Evolutionary conservation across 2,797 vertebrate species (phyloP), one percentile per base, ranked within the genome.

Genomic region (Pyrocephalus nanus): DNA sequence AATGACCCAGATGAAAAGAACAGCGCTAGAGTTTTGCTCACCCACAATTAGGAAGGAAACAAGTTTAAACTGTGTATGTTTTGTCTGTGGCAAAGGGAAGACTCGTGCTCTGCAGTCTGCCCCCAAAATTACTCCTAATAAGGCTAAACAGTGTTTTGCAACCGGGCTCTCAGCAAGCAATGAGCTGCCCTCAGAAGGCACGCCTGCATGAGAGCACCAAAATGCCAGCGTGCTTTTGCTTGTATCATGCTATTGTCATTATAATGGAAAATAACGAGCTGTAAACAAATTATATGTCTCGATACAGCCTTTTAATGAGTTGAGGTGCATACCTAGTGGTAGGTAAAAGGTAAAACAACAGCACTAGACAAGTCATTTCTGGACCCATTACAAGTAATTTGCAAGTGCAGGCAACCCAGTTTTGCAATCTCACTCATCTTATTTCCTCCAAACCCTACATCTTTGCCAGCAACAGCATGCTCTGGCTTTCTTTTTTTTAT

Each of bases 341-440:
- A 94, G 94, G 93, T 86, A 88, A 96, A 95, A 95, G 91, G 94
- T 91, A 72, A 92, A 91, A 34, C 87, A 91, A 77, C 92, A 95
- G 79, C 34, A 11, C 48, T 26, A 88, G 83, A 22, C 85, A 93
- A 92, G 95, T 94, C 2, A 67, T 93, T 97, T 88, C 82, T 94
- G 91, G 90, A 92, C 38, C 29, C 62, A 69, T 69, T 81, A 70
- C 77, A 92, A 90, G 47, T 53, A 40, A 94, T 93, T 93, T 85
- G 88, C 89, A 87, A 94, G 93, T 6, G 0, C 87, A 79, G 88
- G 71, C 90, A 90, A 77, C 78, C 58, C 55, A 10, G 86, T 93
- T 93, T 94, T 45, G 58, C 90, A 96, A 80, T 75, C 94, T 74
- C 29, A 11, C 48, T 95, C 82, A 78, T 92, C 90, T 84, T 89